phyloP scores from a whole-genome alignment of 2,113 vertebrate species.

The Pterocles burchelli region DNA sequence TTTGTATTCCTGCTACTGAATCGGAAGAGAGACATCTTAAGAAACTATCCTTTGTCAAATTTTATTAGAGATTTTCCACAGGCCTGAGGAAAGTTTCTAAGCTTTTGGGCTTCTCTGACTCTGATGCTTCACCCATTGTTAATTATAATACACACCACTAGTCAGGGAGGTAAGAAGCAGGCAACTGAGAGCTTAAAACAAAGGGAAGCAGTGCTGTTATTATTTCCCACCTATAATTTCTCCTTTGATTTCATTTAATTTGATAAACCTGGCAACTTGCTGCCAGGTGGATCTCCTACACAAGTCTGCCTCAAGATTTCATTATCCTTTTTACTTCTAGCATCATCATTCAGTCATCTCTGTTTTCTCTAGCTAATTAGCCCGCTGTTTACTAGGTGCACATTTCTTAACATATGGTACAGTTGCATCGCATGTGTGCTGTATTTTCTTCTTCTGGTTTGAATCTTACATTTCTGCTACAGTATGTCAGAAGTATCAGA shows the following conservation, averaged over 20 bases:
- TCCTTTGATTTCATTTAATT: conserved; percentile 60
- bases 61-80: neutral
- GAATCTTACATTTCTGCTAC: neutral
- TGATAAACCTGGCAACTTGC: conserved; percentile 44
- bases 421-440: neutral
- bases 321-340: conserved; percentile 61
- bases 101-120: neutral
- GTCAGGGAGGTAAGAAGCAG: neutral
- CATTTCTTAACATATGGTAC: conserved; percentile 49
- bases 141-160: neutral
- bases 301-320: conserved; percentile 34
- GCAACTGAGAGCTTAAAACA: neutral
- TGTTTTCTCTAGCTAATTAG: conserved; percentile 67
- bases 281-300: conserved; percentile 58
- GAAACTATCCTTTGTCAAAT: neutral
- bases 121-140: neutral
- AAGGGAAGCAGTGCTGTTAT: neutral
- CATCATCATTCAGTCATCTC: conserved; percentile 43
- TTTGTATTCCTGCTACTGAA: neutral
- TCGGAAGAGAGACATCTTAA: neutral
- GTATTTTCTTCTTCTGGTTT: conserved; percentile 24
- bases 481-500: conserved; percentile 32
- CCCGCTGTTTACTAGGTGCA: conserved; percentile 1
- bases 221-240: conserved; percentile 20
- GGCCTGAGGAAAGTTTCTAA: neutral